Conservation (phyloP, 1,140 invertebrate species). For the Neuroterus valhalla region DNA sequence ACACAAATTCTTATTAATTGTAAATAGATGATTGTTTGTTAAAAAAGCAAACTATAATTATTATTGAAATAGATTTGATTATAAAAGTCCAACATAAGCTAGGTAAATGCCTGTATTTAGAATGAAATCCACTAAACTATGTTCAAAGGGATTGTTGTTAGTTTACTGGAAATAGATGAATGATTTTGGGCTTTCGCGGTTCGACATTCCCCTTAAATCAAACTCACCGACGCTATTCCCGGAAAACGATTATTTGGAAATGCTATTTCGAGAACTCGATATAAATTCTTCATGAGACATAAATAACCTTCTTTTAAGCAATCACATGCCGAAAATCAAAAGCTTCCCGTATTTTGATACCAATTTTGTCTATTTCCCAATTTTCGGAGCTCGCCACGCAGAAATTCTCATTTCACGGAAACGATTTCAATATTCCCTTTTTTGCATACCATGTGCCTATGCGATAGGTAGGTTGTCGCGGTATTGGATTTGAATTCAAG, state of each 20-base stretch:
- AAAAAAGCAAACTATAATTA: neutral
- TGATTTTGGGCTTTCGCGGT: neutral
- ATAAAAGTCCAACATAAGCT: neutral
- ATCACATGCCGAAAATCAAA: neutral
- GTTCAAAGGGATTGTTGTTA: neutral
- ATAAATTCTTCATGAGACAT: too few relatives aligned
- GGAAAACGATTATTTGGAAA: too few relatives aligned
- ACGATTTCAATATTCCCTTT: slow-evolving; percentile 1
- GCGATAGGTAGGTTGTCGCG: neutral
- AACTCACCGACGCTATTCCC: too few relatives aligned
- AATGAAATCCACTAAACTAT: neutral
- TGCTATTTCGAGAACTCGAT: too few relatives aligned
- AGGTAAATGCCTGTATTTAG: neutral
- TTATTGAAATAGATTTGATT: neutral
- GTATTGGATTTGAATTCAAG: neutral
- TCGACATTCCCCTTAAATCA: neutral
- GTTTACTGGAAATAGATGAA: neutral
- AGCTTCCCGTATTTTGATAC: neutral
- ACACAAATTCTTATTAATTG: neutral
- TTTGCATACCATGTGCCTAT: neutral
- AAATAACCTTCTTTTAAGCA: too few relatives aligned
- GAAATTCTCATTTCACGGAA: slow-evolving; percentile 1
- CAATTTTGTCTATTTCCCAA: too few relatives aligned
- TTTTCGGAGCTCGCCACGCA: too few relatives aligned
- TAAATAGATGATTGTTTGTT: neutral